Evolutionary conservation across 2,797 vertebrate genomes (phyloP), one percentile per base, ranked within the genome.

Genomic region (Darevskia nairensis): DNA sequence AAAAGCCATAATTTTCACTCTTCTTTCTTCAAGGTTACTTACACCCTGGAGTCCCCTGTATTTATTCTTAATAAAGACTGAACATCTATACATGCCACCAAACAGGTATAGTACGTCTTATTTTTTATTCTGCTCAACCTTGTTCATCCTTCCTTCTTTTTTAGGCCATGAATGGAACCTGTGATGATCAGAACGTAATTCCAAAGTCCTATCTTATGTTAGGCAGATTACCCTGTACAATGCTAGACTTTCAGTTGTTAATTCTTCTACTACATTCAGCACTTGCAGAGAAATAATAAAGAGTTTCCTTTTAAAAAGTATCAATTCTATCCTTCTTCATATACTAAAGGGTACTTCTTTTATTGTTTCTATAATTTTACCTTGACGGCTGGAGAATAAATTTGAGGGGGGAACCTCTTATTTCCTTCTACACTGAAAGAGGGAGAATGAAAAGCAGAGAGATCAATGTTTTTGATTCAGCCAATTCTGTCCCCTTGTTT

Each of bases 111-210:
- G 39, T 8, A 84, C 6, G 92, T 93, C 29, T 75, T 92, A 92
- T 89, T 93, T 89, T 72, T 71, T 29, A 89, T 39, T 84, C 74
- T 90, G 86, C 92, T 91, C 69, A 91, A 88, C 78, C 69, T 91
- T 91, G 86, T 89, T 82, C 89, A 85, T 61, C 92, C 92, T 94
- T 89, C 91, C 84, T 87, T 72, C 50, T 74, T 90, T 90, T 92
- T 84, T 75, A 91, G 78, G 89, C 88, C 86, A 23, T n/a, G 44
- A 92, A 92, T 93, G 90, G 92, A 88, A 79, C 81, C 21, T 86
- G 59, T 27, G 44, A 88, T 76, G 59, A 94, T 90, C 85, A 89
- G 86, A 93, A 85, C 77, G 83, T 78, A 85, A 61, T 90, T 92
- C 84, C 44, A 87, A 91, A 79, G 69, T 69, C 50, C 55, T 32